Evolutionary conservation across 2,113 vertebrate species (phyloP), one percentile per base, ranked within the genome.

Genomic region (Bubo bubo): DNA sequence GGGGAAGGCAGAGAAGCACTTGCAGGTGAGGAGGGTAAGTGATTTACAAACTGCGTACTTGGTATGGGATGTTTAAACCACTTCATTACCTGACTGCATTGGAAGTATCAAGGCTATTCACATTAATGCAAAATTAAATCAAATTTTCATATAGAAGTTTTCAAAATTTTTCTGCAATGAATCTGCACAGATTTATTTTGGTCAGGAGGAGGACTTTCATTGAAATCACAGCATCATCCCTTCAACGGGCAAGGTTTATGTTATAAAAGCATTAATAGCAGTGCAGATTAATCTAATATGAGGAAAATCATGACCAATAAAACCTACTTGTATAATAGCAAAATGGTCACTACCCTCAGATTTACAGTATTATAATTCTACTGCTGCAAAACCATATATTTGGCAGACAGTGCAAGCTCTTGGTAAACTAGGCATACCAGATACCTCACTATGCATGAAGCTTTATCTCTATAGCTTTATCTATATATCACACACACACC

Each of bases 401-500:
- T 32, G n/a, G 58, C 52, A 86, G 52, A 12, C 19, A 28, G 22
- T 8, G 52, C 35, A 71, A 85, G 35, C 18, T 67, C 58, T 11
- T 20, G 45, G 37, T 73, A 72, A 67, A 34, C 16, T 2, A 19
- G 47, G 70, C 49, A 49, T 27, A 17, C 8, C 79, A 49, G 39
- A 23, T 15, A 32, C 34, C 72, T 73, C 43, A 3, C 34, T 19
- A 2, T 0, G 1, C 24, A 5, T 9, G 19, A 50, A 47, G 19
- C 9, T 73, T 88, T 52, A 43, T 56, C 79, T 47, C 7, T 45
- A 45, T 45, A 45, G 43, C 43, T 45, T 45, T 45, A 45, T 45
- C 16, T 45, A 45, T 45, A 45, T 45, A 45, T 45, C 43, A 45
- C 43, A 45, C 43, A 45, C 43, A 39, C 79, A 81, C 13, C 12